Evolutionary conservation across 2,888 invertebrate genomes (phyloP).

Genomic region (Meta bourneti): DNA sequence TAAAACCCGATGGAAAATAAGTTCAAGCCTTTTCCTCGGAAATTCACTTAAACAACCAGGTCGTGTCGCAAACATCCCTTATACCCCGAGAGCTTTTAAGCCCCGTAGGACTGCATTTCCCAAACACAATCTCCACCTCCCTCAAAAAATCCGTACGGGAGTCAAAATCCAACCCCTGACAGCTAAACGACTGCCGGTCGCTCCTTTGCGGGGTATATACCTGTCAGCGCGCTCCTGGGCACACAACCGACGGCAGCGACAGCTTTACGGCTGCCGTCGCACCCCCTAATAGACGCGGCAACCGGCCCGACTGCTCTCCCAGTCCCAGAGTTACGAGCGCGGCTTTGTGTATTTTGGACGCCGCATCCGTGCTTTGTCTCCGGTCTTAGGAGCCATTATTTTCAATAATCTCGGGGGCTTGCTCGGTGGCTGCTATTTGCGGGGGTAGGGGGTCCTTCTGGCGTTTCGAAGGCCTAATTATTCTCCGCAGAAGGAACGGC

Average conservation of each 20-base stretch:
- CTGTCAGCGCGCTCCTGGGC: constrained; percentile 52
- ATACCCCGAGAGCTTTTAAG: too few species aligned
- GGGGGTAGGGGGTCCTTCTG: neutral
- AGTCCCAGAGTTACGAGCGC: constrained; percentile 15
- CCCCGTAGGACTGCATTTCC: too few species aligned
- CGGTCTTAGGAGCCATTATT: constrained; percentile 38
- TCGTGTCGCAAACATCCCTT: too few species aligned
- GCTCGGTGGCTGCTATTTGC: constrained; percentile 23
- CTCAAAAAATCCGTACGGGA: neutral
- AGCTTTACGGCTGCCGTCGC: constrained; percentile 67
- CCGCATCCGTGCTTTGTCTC: constrained; percentile 35
- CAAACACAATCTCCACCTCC: too few species aligned
- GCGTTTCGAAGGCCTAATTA: constrained; percentile 20
- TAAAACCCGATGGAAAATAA: too few species aligned
- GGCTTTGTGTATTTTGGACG: constrained; percentile 59
- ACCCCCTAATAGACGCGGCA: constrained; percentile 57
- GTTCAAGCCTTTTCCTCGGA: too few species aligned
- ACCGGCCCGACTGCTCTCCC: constrained; percentile 16
- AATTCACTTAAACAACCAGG: too few species aligned
- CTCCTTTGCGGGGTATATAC: constrained; percentile 48
- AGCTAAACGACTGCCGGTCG: constrained; percentile 11
- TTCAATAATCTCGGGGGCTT: constrained; percentile 5
- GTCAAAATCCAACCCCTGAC: neutral
- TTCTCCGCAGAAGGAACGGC: constrained; percentile 26
- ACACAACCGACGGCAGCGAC: constrained; percentile 42